These are phyloP conservation scores for Brachyopa scutellaris DNA, from an alignment of 2,888 invertebrate genomes.

Conservation along the genomic window DNA sequence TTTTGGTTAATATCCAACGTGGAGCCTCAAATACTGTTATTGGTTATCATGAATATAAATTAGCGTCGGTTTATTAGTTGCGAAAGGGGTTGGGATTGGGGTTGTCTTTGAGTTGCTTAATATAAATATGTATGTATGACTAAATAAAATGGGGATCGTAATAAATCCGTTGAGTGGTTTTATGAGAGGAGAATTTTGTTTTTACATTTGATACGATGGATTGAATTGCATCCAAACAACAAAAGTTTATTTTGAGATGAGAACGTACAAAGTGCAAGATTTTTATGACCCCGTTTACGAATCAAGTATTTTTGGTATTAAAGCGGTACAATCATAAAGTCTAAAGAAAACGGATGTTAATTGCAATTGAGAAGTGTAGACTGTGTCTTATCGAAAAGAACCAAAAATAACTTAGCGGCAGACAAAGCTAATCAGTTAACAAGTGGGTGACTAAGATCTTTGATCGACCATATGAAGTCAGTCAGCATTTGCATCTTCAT, in stretches of 20 bases:
- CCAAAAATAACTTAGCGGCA: too few relatives aligned
- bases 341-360: too few relatives aligned
- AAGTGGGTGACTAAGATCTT: neutral
- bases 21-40: neutral
- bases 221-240: neutral
- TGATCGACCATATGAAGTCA: neutral
- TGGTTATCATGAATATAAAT: conserved; percentile 1
- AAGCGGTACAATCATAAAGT: too few relatives aligned
- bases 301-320: neutral
- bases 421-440: neutral
- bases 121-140: neutral
- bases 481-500: neutral
- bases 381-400: too few relatives aligned
- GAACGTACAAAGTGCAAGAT: too few relatives aligned
- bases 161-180: conserved; percentile 4
- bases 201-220: neutral
- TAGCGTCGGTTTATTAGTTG: neutral
- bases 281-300: neutral
- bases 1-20: neutral
- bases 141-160: neutral
- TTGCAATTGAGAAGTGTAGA: too few relatives aligned
- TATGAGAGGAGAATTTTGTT: neutral
- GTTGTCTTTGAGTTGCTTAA: too few relatives aligned
- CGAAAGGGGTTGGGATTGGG: neutral
- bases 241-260: neutral